These are phyloP conservation scores for Drosophila bifasciata DNA, from an alignment of 1,140 invertebrate species.

Conservation along the genomic window DNA sequence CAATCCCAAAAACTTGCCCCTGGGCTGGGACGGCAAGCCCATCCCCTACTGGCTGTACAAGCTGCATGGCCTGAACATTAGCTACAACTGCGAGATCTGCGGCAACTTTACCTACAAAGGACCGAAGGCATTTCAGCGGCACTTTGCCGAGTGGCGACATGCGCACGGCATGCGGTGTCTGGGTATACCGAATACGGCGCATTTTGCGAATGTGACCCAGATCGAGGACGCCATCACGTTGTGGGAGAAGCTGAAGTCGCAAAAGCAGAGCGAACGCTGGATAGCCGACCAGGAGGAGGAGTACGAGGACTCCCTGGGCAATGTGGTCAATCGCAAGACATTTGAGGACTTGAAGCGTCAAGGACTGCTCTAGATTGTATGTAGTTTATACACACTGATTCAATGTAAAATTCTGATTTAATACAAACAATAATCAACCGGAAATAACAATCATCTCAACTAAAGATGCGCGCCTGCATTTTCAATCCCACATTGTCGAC, in stretches of 20 bases:
- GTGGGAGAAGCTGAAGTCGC: conserved; percentile 98
- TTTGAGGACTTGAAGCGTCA: conserved; percentile 99
- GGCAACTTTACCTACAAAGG: conserved; percentile 99
- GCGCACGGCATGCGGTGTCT: conserved; percentile 99
- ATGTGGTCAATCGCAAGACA: conserved; percentile 99
- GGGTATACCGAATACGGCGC: conserved; percentile 99
- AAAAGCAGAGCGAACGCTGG: conserved; percentile 98
- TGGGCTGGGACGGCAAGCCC: conserved; percentile 99
- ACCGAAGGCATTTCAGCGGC: conserved; percentile 99
- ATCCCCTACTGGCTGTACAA: conserved; percentile 99
- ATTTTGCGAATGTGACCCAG: conserved; percentile 99
- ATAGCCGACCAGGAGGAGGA: conserved; percentile 99
- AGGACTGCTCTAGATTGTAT: conserved; percentile 92
- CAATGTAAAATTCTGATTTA: conserved; percentile 19
- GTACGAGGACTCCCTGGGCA: conserved; percentile 99
- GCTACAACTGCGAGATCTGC: conserved; percentile 99
- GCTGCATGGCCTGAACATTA: conserved; percentile 99
- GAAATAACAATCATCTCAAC: conserved; percentile 21
- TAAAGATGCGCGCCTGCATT: conserved; percentile 53
- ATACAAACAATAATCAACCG: conserved; percentile 7
- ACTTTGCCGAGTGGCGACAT: conserved; percentile 99
- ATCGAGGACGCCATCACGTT: conserved; percentile 98
- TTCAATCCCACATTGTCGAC: conserved; percentile 58
- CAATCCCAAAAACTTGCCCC: conserved; percentile 99
- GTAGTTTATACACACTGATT: neutral